Evolutionary conservation across 2,797 vertebrate species (phyloP), one percentile per base, ranked within the genome.

Genomic region (Pteropus rufus): DNA sequence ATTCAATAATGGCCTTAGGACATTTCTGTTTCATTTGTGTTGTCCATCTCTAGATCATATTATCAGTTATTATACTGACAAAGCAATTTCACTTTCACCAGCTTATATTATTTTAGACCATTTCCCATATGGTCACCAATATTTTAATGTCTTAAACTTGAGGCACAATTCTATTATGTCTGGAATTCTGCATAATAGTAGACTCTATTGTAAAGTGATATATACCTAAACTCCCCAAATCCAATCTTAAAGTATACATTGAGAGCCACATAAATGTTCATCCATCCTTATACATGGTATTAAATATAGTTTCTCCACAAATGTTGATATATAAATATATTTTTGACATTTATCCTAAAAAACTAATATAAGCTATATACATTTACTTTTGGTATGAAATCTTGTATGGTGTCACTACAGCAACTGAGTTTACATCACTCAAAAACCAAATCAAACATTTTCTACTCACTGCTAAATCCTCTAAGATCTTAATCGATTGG

Each of bases 41-140:
- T 79, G 67, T 84, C 60, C 8, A 24, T 79, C 76, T 96, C 64
- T 88, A 72, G 46, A 26, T 88, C 75, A 39, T 58, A 69, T 81
- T 94, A 91, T 69, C 89, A 89, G 56, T 93, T 94, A 80, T 92
- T 75, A 87, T 44, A 89, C 46, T 85, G 44, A 69, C 77, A 91
- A 96, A 85, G 14, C n/a, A 93, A 44, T 70, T 91, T 36, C 24
- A 96, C 76, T 96, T 73, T 92, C n/a, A 44, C n/a, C 24, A 44
- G 36, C 62, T 89, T 67, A 92, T 49, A 76, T 84, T 85, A 54
- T 85, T 65, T 84, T 96, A 88, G 31, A 23, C 46, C 52, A 58
- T 58, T 96, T 90, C 64, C 65, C 73, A 82, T 49, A 67, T 64
- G 85, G 29, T 75, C 34, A 65, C 7, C 5, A n/a, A 85, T 84